These are phyloP conservation scores for Campaea margaritaria DNA, from an alignment of 2,888 invertebrate species.

Conservation along the genomic window DNA sequence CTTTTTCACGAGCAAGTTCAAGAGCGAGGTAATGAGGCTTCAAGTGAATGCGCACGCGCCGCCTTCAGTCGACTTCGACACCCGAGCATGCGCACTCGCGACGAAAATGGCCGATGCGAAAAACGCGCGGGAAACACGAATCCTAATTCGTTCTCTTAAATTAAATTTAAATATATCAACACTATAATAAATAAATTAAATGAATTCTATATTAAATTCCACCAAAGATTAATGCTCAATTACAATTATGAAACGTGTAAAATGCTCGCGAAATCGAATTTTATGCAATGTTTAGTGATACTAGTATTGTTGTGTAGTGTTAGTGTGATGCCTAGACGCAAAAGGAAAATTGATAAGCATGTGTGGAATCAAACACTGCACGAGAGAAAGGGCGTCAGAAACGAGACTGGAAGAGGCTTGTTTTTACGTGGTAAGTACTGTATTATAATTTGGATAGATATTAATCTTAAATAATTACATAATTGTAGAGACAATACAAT, in stretches of 20 bases:
- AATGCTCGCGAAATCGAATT: conserved; percentile 66
- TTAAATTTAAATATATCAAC: conserved; percentile 7
- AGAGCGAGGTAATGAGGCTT: conserved; percentile 31
- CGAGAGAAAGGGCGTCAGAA: conserved; percentile 38
- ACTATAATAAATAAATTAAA: conserved; percentile 4
- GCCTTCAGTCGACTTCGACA: conserved; percentile 54
- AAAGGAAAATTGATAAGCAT: conserved; percentile 51
- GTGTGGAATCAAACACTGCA: conserved; percentile 29
- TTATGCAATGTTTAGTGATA: conserved; percentile 57
- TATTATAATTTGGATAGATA: too few relatives aligned
- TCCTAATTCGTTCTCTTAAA: conserved; percentile 11
- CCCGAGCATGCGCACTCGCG: conserved; percentile 64
- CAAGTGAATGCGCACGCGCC: conserved; percentile 22
- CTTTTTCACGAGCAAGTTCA: conserved; percentile 48
- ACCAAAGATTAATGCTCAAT: conserved; percentile 57
- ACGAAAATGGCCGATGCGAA: conserved; percentile 59
- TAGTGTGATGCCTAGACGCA: conserved; percentile 51
- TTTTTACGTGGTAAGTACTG: conserved; percentile 57
- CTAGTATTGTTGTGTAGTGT: conserved; percentile 53
- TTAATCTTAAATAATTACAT: too few relatives aligned
- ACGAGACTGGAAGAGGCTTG: conserved; percentile 58
- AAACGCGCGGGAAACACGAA: conserved; percentile 64
- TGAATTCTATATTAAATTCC: conserved; percentile 26
- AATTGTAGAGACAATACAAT: too few relatives aligned
- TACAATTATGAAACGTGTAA: conserved; percentile 71